Conservation (phyloP, 2,888 invertebrate species). For the Belgica antarctica region DNA sequence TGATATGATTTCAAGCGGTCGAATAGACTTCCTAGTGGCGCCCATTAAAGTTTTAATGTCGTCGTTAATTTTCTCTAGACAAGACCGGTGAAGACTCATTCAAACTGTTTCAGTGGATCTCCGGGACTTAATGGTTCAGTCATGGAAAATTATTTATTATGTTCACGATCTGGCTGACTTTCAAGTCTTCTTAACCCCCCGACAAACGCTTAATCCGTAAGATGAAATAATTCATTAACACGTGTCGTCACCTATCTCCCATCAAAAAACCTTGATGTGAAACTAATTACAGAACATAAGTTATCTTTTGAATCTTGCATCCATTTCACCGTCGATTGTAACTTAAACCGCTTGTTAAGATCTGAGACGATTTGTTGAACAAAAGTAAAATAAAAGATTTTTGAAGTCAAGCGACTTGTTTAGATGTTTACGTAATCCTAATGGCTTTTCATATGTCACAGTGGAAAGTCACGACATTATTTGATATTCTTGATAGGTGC, state of each 20-base stretch:
- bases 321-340: neutral
- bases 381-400: conserved; percentile 28
- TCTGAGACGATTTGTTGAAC: conserved; percentile 8
- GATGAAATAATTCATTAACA: conserved; percentile 38
- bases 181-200: no score
- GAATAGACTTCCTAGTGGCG: no score
- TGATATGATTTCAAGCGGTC: no score
- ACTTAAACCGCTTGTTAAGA: neutral
- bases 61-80: no score
- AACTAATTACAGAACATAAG: conserved; percentile 35
- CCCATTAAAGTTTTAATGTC: no score
- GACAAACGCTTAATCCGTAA: conserved; percentile 1
- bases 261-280: conserved; percentile 31
- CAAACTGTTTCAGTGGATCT: no score
- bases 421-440: conserved; percentile 36
- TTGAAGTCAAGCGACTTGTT: conserved; percentile 14
- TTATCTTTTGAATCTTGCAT: neutral
- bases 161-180: no score
- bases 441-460: conserved; percentile 36
- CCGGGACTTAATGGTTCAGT: no score
- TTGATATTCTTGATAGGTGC: neutral
- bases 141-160: no score
- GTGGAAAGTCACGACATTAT: conserved; percentile 32
- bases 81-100: no score
- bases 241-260: conserved; percentile 38